Conservation (phyloP, 1,140 invertebrate species). For the Drosophila teissieri region DNA sequence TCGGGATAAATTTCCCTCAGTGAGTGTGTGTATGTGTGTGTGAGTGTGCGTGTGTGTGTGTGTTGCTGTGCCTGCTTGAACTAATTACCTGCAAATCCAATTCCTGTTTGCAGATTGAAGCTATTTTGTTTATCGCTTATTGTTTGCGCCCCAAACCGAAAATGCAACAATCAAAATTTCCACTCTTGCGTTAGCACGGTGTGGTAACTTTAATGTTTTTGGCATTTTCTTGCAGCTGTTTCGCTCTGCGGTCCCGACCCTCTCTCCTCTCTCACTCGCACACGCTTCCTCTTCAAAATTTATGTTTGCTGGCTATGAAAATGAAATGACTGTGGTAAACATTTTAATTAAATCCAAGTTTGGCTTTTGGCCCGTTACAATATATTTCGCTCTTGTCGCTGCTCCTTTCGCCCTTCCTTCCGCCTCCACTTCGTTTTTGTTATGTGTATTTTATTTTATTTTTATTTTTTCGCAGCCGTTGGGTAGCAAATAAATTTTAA, state of each 20-base stretch:
- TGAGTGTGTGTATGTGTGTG: background rate
- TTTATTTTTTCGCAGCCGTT: constrained; percentile 30
- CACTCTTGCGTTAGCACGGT: constrained; percentile 21
- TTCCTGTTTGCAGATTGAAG: constrained; percentile 57
- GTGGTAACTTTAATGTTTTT: constrained; percentile 76
- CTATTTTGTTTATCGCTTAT: constrained; percentile 53
- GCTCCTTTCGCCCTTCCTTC: constrained; percentile 15
- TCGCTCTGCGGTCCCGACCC: constrained; percentile 66
- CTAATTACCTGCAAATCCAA: constrained; percentile 78
- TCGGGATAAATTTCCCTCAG: constrained; percentile 64
- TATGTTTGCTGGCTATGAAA: constrained; percentile 82
- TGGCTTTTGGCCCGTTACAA: constrained; percentile 81
- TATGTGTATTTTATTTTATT: constrained; percentile 60
- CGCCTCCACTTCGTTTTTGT: background rate
- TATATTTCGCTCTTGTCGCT: constrained; percentile 64
- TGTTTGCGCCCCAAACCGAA: constrained; percentile 30
- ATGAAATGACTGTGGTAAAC: constrained; percentile 83
- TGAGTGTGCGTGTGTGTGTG: constrained; percentile 12
- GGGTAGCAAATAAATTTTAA: constrained; percentile 77
- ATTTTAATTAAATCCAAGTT: constrained; percentile 83
- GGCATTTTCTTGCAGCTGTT: constrained; percentile 81
- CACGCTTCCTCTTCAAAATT: constrained; percentile 63
- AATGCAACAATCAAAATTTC: constrained; percentile 76
- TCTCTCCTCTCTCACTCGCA: no score
- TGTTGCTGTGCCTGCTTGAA: constrained; percentile 59